Evolutionary conservation across 2,888 invertebrate species (phyloP), one percentile per base, ranked within the genome.

Genomic region (Cerceris ruficornis): DNA sequence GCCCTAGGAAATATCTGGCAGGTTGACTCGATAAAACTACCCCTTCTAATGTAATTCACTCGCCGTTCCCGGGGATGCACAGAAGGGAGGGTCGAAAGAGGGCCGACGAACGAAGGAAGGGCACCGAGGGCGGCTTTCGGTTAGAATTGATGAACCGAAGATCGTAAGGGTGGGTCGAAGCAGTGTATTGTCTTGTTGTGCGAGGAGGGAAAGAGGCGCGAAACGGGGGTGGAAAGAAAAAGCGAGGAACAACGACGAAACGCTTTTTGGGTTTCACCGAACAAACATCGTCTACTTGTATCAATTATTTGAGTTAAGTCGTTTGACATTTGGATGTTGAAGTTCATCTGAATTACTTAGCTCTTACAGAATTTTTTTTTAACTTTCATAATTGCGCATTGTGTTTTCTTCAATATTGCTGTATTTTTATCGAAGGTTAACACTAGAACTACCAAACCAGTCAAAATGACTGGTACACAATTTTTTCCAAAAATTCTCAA

Each of bases 1-100:
- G 46, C 73, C 52, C 68, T 69, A 79, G 76, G 69, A 84, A 84
- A 73, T 79, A 80, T 86, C 76, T 81, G 74, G 76, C 69, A 76
- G 75, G 83, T 80, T 77, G 86, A 84, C 82, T 83, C 81, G 86
- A 86, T 85, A 84, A 88, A 88, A 88, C 83, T 87, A 78, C 80
- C 73, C 76, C 73, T 75, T 81, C 83, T 86, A 87, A 88, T 88
- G 83, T 84, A 87, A 88, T 88, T 88, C 86, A 83, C 81, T 83
- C 78, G 77, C 69, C 50, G 55, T 62, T 62, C 50, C 28, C 52
- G 69, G 71, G 28, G 62, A n/a, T 17, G 49, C 14, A 46, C 15
- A 14, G 7, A 49, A 46, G 52, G 6, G 39, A 55, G 69, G 64
- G 66, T 43, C 39, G 69, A 61, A 59, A 59, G 74, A 66, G 76